Evolutionary conservation across 64 coral and sea anemone species (phyloP).

Genomic region (Actinia equina): DNA sequence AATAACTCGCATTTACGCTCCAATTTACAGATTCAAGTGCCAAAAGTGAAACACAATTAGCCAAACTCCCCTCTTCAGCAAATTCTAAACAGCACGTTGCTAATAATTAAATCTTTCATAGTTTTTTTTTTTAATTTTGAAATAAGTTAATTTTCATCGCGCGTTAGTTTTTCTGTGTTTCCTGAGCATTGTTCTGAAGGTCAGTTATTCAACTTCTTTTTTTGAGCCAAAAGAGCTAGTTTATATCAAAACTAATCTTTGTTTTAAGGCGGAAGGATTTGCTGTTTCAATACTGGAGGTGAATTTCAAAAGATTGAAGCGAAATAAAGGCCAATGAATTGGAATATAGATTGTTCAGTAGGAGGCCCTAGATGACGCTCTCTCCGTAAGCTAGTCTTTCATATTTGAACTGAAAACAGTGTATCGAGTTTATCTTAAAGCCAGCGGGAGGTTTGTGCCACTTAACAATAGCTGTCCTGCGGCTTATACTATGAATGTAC

Average conservation of each 20-base stretch:
- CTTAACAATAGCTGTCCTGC: constrained; percentile 23
- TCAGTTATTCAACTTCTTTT: constrained; percentile 11
- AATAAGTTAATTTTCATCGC: constrained; percentile 54
- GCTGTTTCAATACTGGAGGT: constrained; percentile 21
- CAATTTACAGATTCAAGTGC: constrained; percentile 24
- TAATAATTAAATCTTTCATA: constrained; percentile 16
- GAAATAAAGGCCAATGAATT: constrained; percentile 14
- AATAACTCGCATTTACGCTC: constrained; percentile 14
- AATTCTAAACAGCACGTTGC: constrained; percentile 9
- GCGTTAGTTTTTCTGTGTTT: constrained; percentile 2
- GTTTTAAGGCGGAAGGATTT: constrained; percentile 26
- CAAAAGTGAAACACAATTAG: constrained; percentile 15
- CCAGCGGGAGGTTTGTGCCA: neutral
- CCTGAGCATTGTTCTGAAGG: constrained; percentile 3
- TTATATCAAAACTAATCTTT: constrained; percentile 12
- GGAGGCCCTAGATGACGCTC: constrained; percentile 11
- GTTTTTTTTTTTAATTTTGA: constrained; percentile 24
- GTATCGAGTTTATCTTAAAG: constrained; percentile 17
- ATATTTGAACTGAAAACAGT: constrained; percentile 16
- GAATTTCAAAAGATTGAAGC: neutral
- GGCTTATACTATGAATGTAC: constrained; percentile 17
- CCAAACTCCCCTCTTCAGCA: constrained; percentile 10
- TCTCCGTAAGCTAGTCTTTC: neutral
- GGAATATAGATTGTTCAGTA: constrained; percentile 15
- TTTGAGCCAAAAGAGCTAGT: neutral